Percentiles rank a stretch among this genome's conserved stretches.
phyloP scores from a whole-genome alignment of 2,113 vertebrate genomes.

The Capreolus pygargus region DNA sequence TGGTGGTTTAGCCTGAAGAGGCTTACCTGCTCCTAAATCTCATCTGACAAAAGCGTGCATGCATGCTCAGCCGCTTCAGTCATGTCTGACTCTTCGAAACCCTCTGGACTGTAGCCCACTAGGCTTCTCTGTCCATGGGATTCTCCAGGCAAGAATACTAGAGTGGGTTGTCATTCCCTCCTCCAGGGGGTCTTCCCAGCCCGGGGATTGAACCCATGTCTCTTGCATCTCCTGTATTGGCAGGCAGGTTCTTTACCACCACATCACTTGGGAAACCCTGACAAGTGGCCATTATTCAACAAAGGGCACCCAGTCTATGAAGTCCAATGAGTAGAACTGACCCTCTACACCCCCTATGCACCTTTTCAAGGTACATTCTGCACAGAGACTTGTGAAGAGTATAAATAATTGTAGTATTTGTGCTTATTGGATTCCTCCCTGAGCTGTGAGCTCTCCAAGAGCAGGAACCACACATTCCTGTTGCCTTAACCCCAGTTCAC shows the following conservation, averaged over 20 bases:
- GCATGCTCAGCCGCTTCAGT: rapidly evolving
- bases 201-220: neutral
- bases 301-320: neutral
- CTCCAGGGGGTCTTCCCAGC: neutral
- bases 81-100: neutral
- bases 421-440: neutral
- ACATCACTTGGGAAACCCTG: neutral
- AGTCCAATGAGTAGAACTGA: neutral
- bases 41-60: neutral
- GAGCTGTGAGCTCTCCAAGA: neutral
- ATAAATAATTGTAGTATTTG: neutral
- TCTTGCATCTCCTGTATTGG: neutral
- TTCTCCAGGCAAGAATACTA: neutral
- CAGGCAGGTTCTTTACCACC: neutral
- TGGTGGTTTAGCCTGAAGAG: neutral
- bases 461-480: neutral
- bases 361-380: neutral
- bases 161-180: neutral
- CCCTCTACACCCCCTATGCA: no score
- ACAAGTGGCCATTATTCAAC: neutral
- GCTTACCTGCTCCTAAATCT: neutral
- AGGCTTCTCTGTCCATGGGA: neutral
- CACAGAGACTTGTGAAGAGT: neutral
- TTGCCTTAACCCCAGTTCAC: neutral
- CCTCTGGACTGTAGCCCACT: neutral